Percentiles rank a stretch among this genome's conserved stretches.
Evolutionary conservation across 1,140 invertebrate species (phyloP).

Genomic region (Drosophila cardini): DNA sequence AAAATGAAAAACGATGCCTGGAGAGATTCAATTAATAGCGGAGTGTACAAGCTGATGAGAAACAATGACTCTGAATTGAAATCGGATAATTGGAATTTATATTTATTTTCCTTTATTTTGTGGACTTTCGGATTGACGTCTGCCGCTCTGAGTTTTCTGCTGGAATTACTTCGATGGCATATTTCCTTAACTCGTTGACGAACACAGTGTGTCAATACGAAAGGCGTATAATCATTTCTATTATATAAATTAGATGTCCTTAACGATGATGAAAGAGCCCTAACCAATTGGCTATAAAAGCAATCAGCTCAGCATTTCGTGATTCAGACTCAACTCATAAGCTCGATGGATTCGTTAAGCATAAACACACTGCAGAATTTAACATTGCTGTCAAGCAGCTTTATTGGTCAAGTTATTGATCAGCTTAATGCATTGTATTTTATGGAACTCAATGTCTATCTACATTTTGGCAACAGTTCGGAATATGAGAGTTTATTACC

Average conservation of each 20-base stretch:
- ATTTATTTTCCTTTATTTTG: conserved; percentile 45
- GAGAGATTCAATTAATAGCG: conserved; percentile 19
- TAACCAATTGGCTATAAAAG: conserved; percentile 23
- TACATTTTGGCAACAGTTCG: conserved; percentile 44
- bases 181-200: neutral
- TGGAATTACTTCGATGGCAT: conserved; percentile 21
- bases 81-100: conserved; percentile 51
- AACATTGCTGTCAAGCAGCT: conserved; percentile 24
- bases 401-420: conserved; percentile 34
- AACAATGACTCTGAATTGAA: conserved; percentile 2
- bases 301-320: neutral
- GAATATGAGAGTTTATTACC: conserved; percentile 14
- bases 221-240: neutral
- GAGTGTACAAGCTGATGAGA: conserved; percentile 14
- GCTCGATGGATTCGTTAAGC: conserved; percentile 49
- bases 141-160: conserved; percentile 16
- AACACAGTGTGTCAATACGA: conserved; percentile 12
- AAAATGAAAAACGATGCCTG: conserved; percentile 59
- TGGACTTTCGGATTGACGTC: conserved; percentile 30
- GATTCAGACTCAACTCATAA: neutral
- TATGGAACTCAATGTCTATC: conserved; percentile 51
- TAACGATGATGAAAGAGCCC: conserved; percentile 35
- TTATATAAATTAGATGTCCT: conserved; percentile 26
- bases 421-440: conserved; percentile 50
- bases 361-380: conserved; percentile 55